Base-by-base conservation (phyloP, 1,140 invertebrate species). In the Paracyclopina nana region DNA sequence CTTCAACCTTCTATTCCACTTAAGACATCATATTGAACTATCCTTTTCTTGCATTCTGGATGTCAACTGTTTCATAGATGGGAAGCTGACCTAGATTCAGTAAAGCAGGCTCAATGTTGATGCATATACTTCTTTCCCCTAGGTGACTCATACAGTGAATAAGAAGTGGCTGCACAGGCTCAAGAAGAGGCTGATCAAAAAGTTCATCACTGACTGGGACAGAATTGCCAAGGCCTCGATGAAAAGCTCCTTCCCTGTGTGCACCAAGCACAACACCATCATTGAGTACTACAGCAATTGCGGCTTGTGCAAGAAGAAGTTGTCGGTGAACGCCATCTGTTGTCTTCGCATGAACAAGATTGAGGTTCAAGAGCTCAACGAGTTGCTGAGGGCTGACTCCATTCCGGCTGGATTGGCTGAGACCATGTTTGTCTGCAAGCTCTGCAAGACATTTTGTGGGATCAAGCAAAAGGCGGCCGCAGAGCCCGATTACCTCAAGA, bases 161-260 rank as follows among this genome's bases (percentile, higher is more conserved):
- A 70, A 79, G 26, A 81, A 82, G 61, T 82, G 79, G 75, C 72
- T 82, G 27, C 69, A 77, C 27, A 78, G 79, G 63, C 74, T 80
- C 61, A 71, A 76, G 44, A 68, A 72, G 52, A 75, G 71, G 57
- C 70, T 82, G 18, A 74, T 74, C 55, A 77, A 78, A 64, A 71
- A 79, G 66, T 76, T 78, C 60, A 63, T 43, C 54, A 52, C 53
- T 40, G 42, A 43, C 53, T 53, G 49, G 44, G 54, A 63, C 63
- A 46, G 52, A 74, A 72, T 60, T 74, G 46, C 70, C 69, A 52
- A 63, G 74, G 52, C 68, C 73, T 56, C 63, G 70, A 58, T 71
- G 73, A 59, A 69, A 68, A 56, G 70, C 68, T 0, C 71, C 6
- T 65, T 68, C 60, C 63, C 66, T 6, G 65, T 72, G 28, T 72